phyloP scores from a whole-genome alignment of 1,140 invertebrate species.

The Drosophila sproati region DNA sequence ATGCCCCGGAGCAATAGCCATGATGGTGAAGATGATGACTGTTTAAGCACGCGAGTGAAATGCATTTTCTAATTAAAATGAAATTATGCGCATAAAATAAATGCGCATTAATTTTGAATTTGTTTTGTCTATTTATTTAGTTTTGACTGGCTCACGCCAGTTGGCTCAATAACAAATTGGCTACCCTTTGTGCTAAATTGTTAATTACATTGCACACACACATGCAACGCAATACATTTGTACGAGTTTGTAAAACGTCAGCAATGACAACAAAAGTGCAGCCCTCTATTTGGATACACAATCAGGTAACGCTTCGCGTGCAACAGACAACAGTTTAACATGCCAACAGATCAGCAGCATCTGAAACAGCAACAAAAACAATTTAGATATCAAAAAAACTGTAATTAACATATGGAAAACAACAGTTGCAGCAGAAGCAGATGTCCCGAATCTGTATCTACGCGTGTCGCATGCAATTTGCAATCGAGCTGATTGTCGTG shows the following conservation, averaged over 20 bases:
- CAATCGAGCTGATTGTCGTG: constrained; percentile 64
- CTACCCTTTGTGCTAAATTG: constrained; percentile 67
- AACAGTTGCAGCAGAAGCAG: constrained; percentile 1
- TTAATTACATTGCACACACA: constrained; percentile 62
- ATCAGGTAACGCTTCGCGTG: constrained; percentile 37
- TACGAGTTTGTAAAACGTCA: constrained; percentile 60
- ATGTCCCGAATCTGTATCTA: constrained; percentile 14
- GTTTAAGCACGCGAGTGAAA: constrained; percentile 21
- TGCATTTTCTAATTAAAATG: constrained; percentile 71
- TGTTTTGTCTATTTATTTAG: constrained; percentile 41
- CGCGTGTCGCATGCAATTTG: constrained; percentile 61
- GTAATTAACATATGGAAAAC: constrained; percentile 66
- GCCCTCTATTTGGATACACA: constrained; percentile 21
- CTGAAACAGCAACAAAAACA: constrained; percentile 33
- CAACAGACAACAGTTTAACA: constrained; percentile 52
- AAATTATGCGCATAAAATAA: constrained; percentile 74
- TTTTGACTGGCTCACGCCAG: neutral
- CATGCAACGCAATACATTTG: constrained; percentile 66
- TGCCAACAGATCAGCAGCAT: constrained; percentile 43
- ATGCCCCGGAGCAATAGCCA: constrained; percentile 44
- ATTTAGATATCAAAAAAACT: constrained; percentile 60
- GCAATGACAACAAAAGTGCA: constrained; percentile 20
- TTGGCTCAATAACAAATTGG: constrained; percentile 58
- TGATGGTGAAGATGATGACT: constrained; percentile 23
- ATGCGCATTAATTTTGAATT: constrained; percentile 64